Evolutionary conservation across 2,888 invertebrate species (phyloP).

Genomic region (Eristalis intricaria): DNA sequence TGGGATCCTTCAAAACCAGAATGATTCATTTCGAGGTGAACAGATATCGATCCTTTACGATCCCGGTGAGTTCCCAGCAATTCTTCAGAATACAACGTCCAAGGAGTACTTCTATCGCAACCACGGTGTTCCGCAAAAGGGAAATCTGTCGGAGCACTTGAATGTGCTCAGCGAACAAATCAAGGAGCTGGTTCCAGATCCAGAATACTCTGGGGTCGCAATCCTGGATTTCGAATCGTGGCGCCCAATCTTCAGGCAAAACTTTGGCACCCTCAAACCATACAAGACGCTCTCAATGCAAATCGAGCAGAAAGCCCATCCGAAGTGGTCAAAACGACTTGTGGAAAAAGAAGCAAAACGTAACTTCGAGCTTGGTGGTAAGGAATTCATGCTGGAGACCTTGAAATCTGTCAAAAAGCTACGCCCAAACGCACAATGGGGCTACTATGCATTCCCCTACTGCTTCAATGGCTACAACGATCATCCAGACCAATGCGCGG

Average conservation of each 20-base stretch:
- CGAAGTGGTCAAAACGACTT: conserved; percentile 36
- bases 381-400: conserved; percentile 55
- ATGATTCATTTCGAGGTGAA: conserved; percentile 52
- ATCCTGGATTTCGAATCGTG: conserved; percentile 63
- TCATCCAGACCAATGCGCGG: conserved; percentile 36
- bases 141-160: conserved; percentile 54
- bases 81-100: conserved; percentile 49
- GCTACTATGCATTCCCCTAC: conserved; percentile 63
- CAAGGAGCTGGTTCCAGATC: conserved; percentile 27
- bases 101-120: conserved; percentile 52
- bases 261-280: conserved; percentile 58
- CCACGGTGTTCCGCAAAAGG: conserved; percentile 55
- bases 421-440: conserved; percentile 53
- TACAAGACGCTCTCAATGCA: conserved; percentile 54
- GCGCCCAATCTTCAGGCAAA: conserved; percentile 57
- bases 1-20: conserved; percentile 57
- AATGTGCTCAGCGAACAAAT: conserved; percentile 25
- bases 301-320: conserved; percentile 58
- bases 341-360: conserved; percentile 48
- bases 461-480: conserved; percentile 46
- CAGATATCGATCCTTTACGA: conserved; percentile 60
- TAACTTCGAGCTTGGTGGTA: conserved; percentile 45
- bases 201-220: conserved; percentile 45
- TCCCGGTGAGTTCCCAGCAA: conserved; percentile 59
- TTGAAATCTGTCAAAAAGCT: conserved; percentile 24